A percentile compares a stretch with the other conserved stretches of the same genome.
Conservation (phyloP, 2,888 invertebrate genomes). For the Tinea semifulvella region DNA sequence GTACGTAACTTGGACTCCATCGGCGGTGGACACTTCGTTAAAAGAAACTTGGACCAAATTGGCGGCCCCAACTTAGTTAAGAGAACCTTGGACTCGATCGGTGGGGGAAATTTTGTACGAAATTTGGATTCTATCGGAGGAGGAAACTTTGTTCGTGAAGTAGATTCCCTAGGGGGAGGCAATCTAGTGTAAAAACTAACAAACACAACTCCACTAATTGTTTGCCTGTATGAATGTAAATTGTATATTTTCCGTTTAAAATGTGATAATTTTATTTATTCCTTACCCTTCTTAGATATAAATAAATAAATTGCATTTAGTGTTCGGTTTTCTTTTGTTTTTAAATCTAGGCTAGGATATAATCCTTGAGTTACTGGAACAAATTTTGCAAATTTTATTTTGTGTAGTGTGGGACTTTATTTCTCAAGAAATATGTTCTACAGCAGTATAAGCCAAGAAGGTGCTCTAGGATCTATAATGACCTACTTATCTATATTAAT, state of each 20-base stretch:
- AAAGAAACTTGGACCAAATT: conserved; percentile 49
- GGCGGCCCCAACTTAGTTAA: conserved; percentile 53
- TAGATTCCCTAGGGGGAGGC: conserved; percentile 45
- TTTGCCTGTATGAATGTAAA: too few species aligned
- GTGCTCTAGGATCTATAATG: too few species aligned
- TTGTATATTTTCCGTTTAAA: neutral
- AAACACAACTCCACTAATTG: neutral
- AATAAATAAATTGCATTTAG: conserved; percentile 3
- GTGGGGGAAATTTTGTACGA: conserved; percentile 52
- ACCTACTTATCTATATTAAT: too few species aligned
- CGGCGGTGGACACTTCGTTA: conserved; percentile 50
- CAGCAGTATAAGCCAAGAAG: too few species aligned
- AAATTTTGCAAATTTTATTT: too few species aligned
- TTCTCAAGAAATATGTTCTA: too few species aligned
- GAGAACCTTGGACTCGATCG: conserved; percentile 48
- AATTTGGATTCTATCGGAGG: conserved; percentile 60
- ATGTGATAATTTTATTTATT: conserved; percentile 10
- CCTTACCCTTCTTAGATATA: neutral
- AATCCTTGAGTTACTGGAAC: too few species aligned
- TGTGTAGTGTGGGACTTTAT: too few species aligned
- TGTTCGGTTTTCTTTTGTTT: neutral
- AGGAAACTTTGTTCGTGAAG: conserved; percentile 48
- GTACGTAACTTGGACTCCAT: conserved; percentile 50
- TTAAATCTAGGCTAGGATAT: too few species aligned
- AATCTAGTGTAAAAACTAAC: conserved; percentile 37